These are phyloP conservation scores for Pogonocherus hispidulus DNA, from an alignment of 2,888 invertebrate genomes.

Conservation along the genomic window DNA sequence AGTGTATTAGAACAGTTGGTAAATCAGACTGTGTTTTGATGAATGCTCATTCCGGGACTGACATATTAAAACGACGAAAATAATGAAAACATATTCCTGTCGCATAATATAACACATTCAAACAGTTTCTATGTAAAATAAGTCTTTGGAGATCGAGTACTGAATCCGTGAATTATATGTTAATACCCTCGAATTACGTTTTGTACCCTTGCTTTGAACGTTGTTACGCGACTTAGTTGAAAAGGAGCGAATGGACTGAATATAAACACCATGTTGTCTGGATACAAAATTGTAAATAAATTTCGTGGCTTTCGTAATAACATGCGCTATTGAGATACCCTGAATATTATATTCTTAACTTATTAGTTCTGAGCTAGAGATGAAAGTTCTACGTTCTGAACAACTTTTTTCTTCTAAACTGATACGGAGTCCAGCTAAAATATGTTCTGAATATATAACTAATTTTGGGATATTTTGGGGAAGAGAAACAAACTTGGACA, in stretches of 20 bases:
- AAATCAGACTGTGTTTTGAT: neutral
- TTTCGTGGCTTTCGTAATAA: too few relatives aligned
- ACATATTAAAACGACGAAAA: neutral
- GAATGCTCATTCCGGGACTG: neutral
- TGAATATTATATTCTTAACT: too few relatives aligned
- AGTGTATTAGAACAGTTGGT: too few relatives aligned
- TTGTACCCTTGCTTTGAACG: neutral
- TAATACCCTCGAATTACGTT: neutral
- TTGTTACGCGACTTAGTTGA: neutral
- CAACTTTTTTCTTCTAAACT: too few relatives aligned
- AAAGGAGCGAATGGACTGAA: neutral
- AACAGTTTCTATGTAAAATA: neutral
- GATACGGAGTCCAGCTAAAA: too few relatives aligned
- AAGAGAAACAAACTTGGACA: too few relatives aligned
- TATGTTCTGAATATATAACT: too few relatives aligned
- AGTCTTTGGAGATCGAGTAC: neutral
- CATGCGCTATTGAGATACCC: too few relatives aligned
- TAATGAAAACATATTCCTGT: neutral
- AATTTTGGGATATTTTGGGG: too few relatives aligned
- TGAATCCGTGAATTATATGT: neutral
- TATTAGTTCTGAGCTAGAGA: too few relatives aligned
- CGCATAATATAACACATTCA: constrained; percentile 1
- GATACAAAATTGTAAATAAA: neutral
- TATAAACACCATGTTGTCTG: neutral
- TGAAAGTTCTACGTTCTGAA: too few relatives aligned